Conservation (phyloP, 2,888 invertebrate genomes). For the Ophion obscuratus region DNA sequence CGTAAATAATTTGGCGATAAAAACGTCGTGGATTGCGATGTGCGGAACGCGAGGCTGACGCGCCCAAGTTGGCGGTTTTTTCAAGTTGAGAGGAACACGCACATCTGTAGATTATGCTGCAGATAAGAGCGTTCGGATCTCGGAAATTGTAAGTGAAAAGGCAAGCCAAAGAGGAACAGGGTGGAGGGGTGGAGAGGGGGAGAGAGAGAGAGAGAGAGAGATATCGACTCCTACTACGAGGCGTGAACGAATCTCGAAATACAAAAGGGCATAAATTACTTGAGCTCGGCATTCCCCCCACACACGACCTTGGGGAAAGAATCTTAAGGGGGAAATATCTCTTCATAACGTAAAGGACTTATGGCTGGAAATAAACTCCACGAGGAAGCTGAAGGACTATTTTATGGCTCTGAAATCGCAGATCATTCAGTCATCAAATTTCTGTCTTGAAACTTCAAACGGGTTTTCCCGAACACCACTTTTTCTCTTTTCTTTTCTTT, state of each 20-base stretch:
- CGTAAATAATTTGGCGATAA: too few relatives aligned
- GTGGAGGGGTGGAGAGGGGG: not conserved
- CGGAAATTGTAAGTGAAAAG: not conserved
- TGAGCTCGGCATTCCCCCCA: not conserved
- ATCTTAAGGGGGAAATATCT: too few relatives aligned
- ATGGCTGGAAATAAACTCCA: too few relatives aligned
- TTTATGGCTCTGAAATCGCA: too few relatives aligned
- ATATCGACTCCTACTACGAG: too few relatives aligned
- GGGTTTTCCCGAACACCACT: too few relatives aligned
- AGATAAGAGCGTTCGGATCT: conserved; percentile 2
- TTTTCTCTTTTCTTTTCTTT: too few relatives aligned
- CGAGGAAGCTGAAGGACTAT: too few relatives aligned
- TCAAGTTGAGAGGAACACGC: not conserved
- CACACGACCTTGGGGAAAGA: not conserved
- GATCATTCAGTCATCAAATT: too few relatives aligned
- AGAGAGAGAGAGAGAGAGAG: too few relatives aligned
- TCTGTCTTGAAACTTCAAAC: too few relatives aligned
- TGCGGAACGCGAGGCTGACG: not conserved
- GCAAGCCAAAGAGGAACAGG: not conserved
- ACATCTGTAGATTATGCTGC: not conserved
- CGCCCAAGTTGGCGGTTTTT: not conserved
- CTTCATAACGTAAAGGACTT: too few relatives aligned
- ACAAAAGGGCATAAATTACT: not conserved
- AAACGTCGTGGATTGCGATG: not conserved
- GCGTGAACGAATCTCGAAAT: not conserved